phyloP scores from a whole-genome alignment of 1,140 invertebrate genomes.

The Zaprionus capensis region DNA sequence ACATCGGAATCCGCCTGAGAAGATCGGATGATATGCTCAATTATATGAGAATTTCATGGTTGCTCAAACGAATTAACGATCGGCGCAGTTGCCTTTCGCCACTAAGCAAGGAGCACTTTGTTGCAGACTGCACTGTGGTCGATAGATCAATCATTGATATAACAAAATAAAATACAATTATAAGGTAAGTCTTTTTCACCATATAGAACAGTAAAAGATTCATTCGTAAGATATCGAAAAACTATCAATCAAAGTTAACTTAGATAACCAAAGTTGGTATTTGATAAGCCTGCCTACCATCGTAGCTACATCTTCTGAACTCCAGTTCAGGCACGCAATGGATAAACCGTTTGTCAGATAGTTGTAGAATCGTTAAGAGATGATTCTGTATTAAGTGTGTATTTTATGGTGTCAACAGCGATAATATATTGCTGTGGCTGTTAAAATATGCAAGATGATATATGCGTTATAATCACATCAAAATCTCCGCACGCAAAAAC shows the following conservation, averaged over 20 bases:
- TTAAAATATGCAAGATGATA: slow-evolving; percentile 32
- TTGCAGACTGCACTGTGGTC: background rate
- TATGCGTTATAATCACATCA: slow-evolving; percentile 38
- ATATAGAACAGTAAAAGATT: no score
- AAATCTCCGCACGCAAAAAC: slow-evolving; percentile 36
- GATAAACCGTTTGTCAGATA: background rate
- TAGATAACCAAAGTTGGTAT: no score
- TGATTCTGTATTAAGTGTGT: background rate
- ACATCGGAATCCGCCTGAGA: background rate
- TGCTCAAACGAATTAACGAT: background rate
- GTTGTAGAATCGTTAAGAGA: background rate
- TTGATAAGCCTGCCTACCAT: no score
- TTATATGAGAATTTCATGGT: slow-evolving; percentile 4
- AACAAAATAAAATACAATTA: no score
- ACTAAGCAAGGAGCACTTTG: no score
- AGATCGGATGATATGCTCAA: background rate
- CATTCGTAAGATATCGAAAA: no score
- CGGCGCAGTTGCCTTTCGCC: background rate
- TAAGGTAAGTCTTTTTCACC: no score
- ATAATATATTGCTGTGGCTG: slow-evolving; percentile 31
- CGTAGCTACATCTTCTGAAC: no score
- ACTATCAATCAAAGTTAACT: no score
- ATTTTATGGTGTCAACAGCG: slow-evolving; percentile 22
- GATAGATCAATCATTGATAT: no score
- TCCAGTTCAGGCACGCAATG: no score